Conservation (phyloP, 2,888 invertebrate species). For the Theretra japonica region DNA sequence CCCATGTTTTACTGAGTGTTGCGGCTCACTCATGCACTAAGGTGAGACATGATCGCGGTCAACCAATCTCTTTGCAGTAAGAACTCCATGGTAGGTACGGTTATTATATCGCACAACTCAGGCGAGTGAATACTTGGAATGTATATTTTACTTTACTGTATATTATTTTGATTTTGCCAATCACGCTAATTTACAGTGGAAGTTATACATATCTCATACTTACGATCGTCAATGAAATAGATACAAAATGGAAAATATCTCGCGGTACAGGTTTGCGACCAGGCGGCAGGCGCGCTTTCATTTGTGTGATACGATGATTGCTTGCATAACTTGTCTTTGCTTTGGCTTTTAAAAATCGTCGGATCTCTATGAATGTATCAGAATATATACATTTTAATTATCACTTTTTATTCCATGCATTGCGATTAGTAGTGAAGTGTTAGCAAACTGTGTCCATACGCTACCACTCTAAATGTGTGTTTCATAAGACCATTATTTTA, state of each 20-base stretch:
- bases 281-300: not conserved
- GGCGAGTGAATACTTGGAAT: not conserved
- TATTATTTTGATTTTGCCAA: not conserved
- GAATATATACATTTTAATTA: not conserved
- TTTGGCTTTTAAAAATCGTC: conserved; percentile 19
- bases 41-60: conserved; percentile 61
- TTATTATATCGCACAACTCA: not conserved
- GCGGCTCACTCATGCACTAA: conserved; percentile 51
- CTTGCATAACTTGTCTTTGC: conserved; percentile 9
- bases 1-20: conserved; percentile 34
- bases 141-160: not conserved
- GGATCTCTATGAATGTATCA: not conserved
- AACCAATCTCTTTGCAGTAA: conserved; percentile 45
- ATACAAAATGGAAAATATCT: conserved; percentile 1
- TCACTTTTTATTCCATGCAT: not conserved
- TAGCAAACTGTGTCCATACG: not conserved
- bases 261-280: not conserved
- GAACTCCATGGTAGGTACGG: not conserved
- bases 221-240: not conserved
- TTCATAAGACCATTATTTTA: no score
- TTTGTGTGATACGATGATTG: not conserved
- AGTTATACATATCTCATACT: not conserved
- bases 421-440: not conserved
- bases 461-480: not conserved
- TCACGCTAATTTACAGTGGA: not conserved